A percentile compares a stretch with the other conserved stretches of the same genome.
Evolutionary conservation across 2,797 vertebrate species (phyloP).

Genomic region (Amphiprion clarkii): DNA sequence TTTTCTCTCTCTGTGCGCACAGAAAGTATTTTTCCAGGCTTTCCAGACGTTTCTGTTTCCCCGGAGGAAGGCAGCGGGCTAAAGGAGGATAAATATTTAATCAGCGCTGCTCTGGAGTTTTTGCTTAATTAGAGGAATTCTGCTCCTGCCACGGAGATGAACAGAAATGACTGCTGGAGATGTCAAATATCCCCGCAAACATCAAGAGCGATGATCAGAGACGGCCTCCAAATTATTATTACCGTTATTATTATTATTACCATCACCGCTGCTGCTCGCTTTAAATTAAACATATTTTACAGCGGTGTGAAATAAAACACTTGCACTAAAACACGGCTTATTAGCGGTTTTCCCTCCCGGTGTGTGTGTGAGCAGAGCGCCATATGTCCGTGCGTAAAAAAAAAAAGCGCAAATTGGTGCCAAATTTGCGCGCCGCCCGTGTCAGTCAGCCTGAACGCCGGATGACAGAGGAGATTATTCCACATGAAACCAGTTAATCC

Average conservation of each 20-base stretch:
- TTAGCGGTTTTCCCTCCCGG: conserved; percentile 24
- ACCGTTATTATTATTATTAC: conserved; percentile 5
- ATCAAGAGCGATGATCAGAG: conserved; percentile 25
- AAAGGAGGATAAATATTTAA: conserved; percentile 84
- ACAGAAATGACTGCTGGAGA: conserved; percentile 45
- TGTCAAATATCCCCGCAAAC: conserved; percentile 23
- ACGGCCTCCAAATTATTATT: neutral
- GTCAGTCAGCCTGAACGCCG: conserved; percentile 48
- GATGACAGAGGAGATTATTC: conserved; percentile 61
- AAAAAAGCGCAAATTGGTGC: conserved; percentile 56
- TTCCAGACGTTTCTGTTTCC: conserved; percentile 68
- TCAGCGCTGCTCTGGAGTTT: conserved; percentile 73
- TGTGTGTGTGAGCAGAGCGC: neutral
- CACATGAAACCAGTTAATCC: conserved; percentile 55
- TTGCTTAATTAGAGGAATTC: conserved; percentile 78
- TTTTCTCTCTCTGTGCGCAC: conserved; percentile 34
- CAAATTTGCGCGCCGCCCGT: conserved; percentile 32
- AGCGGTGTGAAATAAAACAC: conserved; percentile 33
- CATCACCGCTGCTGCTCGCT: neutral
- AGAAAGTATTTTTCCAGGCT: conserved; percentile 57
- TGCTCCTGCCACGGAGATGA: conserved; percentile 53
- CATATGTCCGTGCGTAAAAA: conserved; percentile 58
- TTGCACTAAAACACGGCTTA: conserved; percentile 5
- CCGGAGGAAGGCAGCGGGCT: conserved; percentile 63
- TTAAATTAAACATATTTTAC: conserved; percentile 2